Base-by-base conservation (phyloP, 92 coral and sea anemone genomes). In the Paragorgia papillata region DNA sequence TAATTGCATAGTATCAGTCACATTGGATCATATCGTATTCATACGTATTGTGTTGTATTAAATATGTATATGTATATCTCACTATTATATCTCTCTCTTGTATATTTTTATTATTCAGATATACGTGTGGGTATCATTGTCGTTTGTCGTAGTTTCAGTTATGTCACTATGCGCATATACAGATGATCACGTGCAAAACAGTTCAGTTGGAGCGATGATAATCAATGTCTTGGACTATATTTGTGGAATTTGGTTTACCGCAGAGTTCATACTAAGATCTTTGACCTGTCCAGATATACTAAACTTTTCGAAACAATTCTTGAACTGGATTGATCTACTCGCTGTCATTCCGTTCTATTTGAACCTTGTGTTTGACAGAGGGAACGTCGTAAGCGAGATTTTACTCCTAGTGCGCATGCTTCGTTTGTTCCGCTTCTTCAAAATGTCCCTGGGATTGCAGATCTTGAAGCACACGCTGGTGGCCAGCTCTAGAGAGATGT, bases 381-480 rank as follows among this genome's bases (percentile, higher is more conserved):
- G 63, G 0, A 32, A 33, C 0, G 74, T 83, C 20, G 62, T 49
- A 2, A 88, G 85, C 73, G 94, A 95, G 44, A 66, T 86, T 12
- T 73, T 95, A 57, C 93, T 96, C 6, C 79, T 88, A 10, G 86
- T 78, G 68, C 87, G 99, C 74, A 73, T 91, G 31, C 79, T 95
- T 30, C 89, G 99, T 20, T 75, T 95, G 34, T 85, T 87, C 77
- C 83, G 99, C 18, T 95, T 95, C 46, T 95, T 95, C 82, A 71
- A 91, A 62, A 89, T 95, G 32, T 87, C 92, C 58, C 87, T 95
- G 69, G 99, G 99, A 24, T 92, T 95, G 74, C 92, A 91, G 67
- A 95, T 95, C 60, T 88, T 95, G 41, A 95, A 91, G 61, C 99
- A 95, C 41, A 95, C 99, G 9, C 66, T 95, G 86, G 90, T 95